These are phyloP conservation scores for Sphenopsis melanotis DNA, from an alignment of 2,797 vertebrate species.

Conservation along the genomic window DNA sequence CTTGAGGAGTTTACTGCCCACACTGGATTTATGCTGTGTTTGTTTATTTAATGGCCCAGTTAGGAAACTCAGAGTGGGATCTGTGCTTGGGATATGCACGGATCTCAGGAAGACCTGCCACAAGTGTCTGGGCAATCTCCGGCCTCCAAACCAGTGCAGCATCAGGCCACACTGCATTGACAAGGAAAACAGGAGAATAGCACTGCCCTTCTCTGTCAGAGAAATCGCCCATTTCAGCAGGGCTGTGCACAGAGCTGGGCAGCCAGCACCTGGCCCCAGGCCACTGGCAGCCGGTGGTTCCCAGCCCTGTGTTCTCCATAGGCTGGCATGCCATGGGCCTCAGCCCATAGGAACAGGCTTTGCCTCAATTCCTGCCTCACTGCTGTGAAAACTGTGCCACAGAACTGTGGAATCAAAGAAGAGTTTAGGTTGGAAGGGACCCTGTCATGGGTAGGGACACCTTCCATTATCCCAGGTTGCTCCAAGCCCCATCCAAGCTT, in stretches of 20 bases:
- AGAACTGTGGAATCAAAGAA: background rate
- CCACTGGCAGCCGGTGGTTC: background rate
- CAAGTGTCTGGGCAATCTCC: background rate
- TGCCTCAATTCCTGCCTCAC: background rate
- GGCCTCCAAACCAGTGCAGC: background rate
- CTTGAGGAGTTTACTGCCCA: background rate
- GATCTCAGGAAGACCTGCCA: background rate
- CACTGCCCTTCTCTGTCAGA: background rate
- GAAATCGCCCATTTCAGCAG: background rate
- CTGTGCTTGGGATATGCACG: rapidly evolving
- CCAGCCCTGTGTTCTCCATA: background rate
- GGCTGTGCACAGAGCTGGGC: background rate
- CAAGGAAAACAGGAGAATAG: background rate
- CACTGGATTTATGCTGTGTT: background rate
- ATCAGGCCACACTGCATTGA: rapidly evolving
- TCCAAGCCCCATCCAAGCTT: background rate
- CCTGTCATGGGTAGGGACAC: background rate
- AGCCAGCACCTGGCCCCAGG: rapidly evolving
- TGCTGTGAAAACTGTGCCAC: background rate
- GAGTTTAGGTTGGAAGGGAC: background rate
- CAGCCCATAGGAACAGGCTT: background rate
- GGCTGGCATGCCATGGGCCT: background rate
- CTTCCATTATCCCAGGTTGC: background rate
- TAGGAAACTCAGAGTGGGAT: background rate
- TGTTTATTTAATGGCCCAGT: background rate